Percentiles rank a stretch among this genome's conserved stretches.
Evolutionary conservation across 2,113 vertebrate species (phyloP).

Genomic region (Forbesichthys agassizii): DNA sequence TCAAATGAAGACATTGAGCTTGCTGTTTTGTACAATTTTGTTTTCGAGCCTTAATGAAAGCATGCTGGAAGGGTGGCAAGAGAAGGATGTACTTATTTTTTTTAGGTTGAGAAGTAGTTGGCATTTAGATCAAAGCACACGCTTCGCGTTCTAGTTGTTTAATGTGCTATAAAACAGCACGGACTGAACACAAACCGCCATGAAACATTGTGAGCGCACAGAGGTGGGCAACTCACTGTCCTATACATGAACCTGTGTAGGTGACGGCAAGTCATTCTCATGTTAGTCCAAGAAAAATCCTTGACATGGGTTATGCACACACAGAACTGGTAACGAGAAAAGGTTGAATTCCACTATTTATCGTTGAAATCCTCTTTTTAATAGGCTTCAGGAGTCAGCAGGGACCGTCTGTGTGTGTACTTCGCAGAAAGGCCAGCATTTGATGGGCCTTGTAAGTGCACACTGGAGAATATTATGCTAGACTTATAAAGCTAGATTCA

Average conservation of each 20-base stretch:
- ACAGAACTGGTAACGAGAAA: too few species aligned
- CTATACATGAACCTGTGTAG: too few species aligned
- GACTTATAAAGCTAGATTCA: slow-evolving; percentile 1
- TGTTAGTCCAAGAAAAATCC: too few species aligned
- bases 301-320: too few species aligned
- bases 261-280: too few species aligned
- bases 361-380: too few species aligned
- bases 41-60: slow-evolving; percentile 17
- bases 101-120: slow-evolving; percentile 33
- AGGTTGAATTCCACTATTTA: too few species aligned
- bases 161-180: slow-evolving; percentile 21
- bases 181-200: too few species aligned
- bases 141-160: not conserved
- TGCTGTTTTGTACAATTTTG: slow-evolving; percentile 29
- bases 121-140: slow-evolving; percentile 36
- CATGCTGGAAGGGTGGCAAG: slow-evolving; percentile 14
- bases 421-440: not conserved
- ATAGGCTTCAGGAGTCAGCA: not conserved
- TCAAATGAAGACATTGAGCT: slow-evolving; percentile 8
- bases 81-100: slow-evolving; percentile 25
- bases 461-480: not conserved
- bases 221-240: too few species aligned
- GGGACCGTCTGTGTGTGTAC: too few species aligned
- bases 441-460: slow-evolving; percentile 6
- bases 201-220: too few species aligned